Percentiles rank a stretch among this genome's conserved stretches.
Evolutionary conservation across 2,113 vertebrate genomes (phyloP).

Genomic region (Pipra filicauda): DNA sequence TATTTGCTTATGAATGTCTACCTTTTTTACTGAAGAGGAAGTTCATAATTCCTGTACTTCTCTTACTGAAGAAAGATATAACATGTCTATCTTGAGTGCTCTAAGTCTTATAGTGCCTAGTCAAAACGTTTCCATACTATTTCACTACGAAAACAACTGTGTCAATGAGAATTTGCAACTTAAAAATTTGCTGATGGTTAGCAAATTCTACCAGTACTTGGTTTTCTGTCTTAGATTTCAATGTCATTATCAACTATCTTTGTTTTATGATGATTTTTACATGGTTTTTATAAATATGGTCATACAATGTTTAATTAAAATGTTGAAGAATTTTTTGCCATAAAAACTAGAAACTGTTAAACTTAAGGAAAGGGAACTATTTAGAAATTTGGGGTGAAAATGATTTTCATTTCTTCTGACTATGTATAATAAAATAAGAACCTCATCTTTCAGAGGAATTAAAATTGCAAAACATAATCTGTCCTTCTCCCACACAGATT

Average conservation of each 20-base stretch:
- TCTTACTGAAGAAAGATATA: not conserved
- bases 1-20: not conserved
- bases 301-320: not conserved
- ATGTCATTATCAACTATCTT: not conserved
- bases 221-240: not conserved
- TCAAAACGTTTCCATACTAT: not conserved
- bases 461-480: not conserved
- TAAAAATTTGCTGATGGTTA: not conserved
- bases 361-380: not conserved
- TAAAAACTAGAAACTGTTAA: not conserved
- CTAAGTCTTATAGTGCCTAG: not conserved
- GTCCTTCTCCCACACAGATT: not conserved
- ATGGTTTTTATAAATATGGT: not conserved
- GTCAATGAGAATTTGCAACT: not conserved
- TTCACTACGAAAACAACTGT: not conserved
- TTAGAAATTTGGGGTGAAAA: not conserved
- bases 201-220: not conserved
- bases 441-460: not conserved
- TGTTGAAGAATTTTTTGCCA: not conserved
- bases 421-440: not conserved
- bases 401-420: not conserved
- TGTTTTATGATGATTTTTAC: not conserved
- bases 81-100: not conserved
- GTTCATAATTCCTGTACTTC: not conserved
- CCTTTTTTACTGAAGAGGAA: not conserved